phyloP scores from a whole-genome alignment of 2,797 vertebrate genomes.

The Miichthys miiuy region DNA sequence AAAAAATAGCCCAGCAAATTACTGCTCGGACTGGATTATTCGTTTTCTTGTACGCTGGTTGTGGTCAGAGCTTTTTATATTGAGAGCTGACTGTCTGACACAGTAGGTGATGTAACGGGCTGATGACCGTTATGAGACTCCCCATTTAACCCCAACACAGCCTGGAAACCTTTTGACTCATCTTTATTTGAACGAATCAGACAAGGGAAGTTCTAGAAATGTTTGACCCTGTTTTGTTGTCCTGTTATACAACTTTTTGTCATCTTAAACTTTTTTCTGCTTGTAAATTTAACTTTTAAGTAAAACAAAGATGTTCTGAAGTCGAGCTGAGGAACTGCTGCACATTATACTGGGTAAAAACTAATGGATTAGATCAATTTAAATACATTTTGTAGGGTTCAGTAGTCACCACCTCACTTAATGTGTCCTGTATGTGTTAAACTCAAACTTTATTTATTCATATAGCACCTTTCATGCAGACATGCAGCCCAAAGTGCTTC shows the following conservation, averaged over 20 bases:
- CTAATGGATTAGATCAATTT: not conserved
- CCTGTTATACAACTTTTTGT: not conserved
- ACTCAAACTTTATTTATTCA: not conserved
- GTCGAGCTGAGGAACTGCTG: too few relatives aligned
- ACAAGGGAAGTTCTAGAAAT: not conserved
- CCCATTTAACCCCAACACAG: too few relatives aligned
- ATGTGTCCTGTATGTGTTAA: not conserved
- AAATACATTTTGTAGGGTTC: not conserved
- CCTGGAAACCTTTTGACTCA: not conserved
- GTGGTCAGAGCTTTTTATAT: constrained; percentile 2
- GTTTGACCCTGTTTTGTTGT: not conserved
- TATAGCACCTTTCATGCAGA: too few relatives aligned
- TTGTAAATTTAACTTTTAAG: not conserved
- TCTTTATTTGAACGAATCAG: not conserved
- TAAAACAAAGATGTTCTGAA: not conserved
- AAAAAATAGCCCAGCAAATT: constrained; percentile 63
- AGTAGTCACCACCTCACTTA: too few relatives aligned
- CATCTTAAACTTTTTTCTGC: not conserved
- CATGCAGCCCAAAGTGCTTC: too few relatives aligned
- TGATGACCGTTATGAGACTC: not conserved
- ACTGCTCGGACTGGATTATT: constrained; percentile 38
- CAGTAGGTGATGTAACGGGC: constrained; percentile 11
- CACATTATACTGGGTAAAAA: not conserved
- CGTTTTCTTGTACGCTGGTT: constrained; percentile 42
- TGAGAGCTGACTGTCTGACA: constrained; percentile 5